phyloP scores from a whole-genome alignment of 2,113 vertebrate species.

The Phylloscopus trochiloides region DNA sequence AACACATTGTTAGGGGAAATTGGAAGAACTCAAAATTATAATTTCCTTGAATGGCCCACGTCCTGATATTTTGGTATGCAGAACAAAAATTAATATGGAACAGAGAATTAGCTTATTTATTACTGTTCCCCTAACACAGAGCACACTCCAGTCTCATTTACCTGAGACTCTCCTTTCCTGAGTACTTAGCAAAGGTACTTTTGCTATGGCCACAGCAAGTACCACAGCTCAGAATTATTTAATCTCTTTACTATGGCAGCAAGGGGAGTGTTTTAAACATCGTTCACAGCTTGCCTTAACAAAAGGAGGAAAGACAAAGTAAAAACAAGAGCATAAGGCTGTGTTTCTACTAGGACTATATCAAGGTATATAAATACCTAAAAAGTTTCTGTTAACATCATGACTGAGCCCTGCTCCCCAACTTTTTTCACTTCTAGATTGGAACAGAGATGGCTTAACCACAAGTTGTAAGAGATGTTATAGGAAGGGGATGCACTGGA shows the following conservation, averaged over 20 bases:
- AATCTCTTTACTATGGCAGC: background rate
- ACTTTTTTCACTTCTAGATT: background rate
- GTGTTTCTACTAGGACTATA: background rate
- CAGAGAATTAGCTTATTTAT: background rate
- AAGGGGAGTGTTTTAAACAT: background rate
- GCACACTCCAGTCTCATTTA: background rate
- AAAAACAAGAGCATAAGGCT: background rate
- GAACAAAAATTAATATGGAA: background rate
- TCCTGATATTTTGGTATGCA: background rate
- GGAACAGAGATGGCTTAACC: background rate
- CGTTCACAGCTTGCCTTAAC: background rate
- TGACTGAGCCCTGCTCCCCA: background rate
- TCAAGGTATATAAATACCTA: background rate
- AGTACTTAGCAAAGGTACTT: background rate
- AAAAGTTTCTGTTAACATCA: background rate
- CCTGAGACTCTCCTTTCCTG: background rate
- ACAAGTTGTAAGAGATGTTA: background rate
- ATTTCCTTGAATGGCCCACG: background rate
- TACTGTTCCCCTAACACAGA: background rate
- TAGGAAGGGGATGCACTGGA: background rate
- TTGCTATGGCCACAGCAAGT: background rate
- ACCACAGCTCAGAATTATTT: background rate
- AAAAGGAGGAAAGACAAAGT: background rate
- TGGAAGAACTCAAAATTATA: background rate
- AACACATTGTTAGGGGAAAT: background rate